These are phyloP conservation scores for Sycobia sp. DNA, from an alignment of 1,140 invertebrate genomes.

Conservation along the genomic window DNA sequence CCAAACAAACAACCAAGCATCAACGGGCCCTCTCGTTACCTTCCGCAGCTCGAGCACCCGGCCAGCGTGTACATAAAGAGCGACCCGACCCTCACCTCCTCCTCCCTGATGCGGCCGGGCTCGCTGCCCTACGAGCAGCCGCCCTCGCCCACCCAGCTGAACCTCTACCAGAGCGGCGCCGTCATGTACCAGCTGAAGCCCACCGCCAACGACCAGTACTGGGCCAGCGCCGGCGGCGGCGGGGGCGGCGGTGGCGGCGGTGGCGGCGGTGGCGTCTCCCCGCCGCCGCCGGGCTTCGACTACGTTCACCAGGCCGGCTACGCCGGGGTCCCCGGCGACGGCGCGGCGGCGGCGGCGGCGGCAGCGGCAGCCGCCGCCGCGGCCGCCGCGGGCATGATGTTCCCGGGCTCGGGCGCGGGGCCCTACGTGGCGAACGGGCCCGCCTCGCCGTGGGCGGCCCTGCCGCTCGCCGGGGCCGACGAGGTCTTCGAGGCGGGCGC, in stretches of 20 bases:
- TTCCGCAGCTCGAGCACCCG: conserved; percentile 56
- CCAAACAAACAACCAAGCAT: too few species aligned
- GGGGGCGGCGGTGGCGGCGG: too few species aligned
- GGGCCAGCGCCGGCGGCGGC: conserved; percentile 41
- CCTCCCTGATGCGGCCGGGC: conserved; percentile 57
- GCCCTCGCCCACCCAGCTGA: conserved; percentile 64
- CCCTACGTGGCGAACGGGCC: conserved; percentile 49
- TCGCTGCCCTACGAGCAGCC: conserved; percentile 64
- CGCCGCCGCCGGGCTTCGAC: conserved; percentile 41
- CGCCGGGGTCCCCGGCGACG: conserved; percentile 26
- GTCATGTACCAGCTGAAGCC: conserved; percentile 56
- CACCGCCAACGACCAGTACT: conserved; percentile 46
- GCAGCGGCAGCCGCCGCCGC: conserved; percentile 37
- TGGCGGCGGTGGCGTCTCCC: too few species aligned
- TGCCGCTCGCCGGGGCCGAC: conserved; percentile 43
- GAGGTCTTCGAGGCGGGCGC: conserved; percentile 47
- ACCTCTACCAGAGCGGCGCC: conserved; percentile 61
- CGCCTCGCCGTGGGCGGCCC: conserved; percentile 43
- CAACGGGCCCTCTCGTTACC: too few species aligned
- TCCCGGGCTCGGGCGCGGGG: conserved; percentile 45
- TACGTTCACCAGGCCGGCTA: conserved; percentile 41
- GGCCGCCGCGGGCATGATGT: conserved; percentile 50
- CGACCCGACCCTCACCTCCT: conserved; percentile 65
- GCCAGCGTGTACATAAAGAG: conserved; percentile 59
- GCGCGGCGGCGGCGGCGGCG: conserved; percentile 45